phyloP scores from a whole-genome alignment of 2,888 invertebrate genomes.

The Brachypalpus laphriformis region DNA sequence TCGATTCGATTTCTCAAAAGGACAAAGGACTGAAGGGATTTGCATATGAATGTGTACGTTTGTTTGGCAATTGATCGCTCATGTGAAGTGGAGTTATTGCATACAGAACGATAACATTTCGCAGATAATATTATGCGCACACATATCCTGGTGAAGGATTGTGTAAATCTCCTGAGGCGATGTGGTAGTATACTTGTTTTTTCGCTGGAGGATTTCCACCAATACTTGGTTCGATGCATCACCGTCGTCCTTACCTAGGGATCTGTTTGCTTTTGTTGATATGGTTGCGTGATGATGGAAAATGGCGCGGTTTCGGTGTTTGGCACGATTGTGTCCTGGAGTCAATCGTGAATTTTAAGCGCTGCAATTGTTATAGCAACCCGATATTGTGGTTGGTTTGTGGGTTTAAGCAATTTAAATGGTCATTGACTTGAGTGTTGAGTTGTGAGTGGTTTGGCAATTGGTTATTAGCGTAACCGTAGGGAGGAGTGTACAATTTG shows the following conservation, averaged over 20 bases:
- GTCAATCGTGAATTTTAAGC: slow-evolving; percentile 47
- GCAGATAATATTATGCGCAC: slow-evolving; percentile 42
- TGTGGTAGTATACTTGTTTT: slow-evolving; percentile 7
- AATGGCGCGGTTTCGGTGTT: slow-evolving; percentile 31
- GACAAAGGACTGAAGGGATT: slow-evolving; percentile 28
- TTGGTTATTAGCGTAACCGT: slow-evolving; percentile 10
- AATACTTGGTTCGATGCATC: slow-evolving; percentile 15
- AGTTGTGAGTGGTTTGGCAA: background rate
- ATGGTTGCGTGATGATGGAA: slow-evolving; percentile 31
- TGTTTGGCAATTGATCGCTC: slow-evolving; percentile 57
- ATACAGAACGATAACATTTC: slow-evolving; percentile 37
- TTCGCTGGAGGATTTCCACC: background rate
- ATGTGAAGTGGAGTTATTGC: slow-evolving; percentile 43
- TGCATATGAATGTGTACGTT: slow-evolving; percentile 17
- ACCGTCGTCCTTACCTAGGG: slow-evolving; percentile 5
- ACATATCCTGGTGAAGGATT: background rate
- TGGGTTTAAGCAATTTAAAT: slow-evolving; percentile 1
- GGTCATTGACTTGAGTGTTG: slow-evolving; percentile 20
- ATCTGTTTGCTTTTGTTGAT: slow-evolving; percentile 45
- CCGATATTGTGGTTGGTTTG: background rate
- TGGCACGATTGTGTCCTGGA: slow-evolving; percentile 45
- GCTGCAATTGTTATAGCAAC: slow-evolving; percentile 4
- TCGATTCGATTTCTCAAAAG: slow-evolving; percentile 32
- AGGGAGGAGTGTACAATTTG: background rate
- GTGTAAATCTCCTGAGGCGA: background rate